Evolutionary conservation across 2,797 vertebrate species (phyloP), one percentile per base, ranked within the genome.

Genomic region (Chelidonichthys spinosus): DNA sequence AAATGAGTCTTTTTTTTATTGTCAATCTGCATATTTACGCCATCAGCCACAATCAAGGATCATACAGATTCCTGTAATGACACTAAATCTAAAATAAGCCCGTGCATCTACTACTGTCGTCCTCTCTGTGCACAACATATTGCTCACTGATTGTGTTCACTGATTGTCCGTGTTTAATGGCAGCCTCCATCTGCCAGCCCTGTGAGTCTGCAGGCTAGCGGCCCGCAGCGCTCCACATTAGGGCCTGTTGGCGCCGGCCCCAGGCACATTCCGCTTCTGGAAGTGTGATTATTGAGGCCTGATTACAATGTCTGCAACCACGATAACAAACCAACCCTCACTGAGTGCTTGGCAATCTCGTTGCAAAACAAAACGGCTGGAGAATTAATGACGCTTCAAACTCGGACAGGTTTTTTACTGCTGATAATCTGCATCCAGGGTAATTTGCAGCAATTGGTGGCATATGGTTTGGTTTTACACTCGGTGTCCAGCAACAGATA

Each of bases 271-370:
- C 92, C 78, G 81, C 93, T 90, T 92, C 87, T 92, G 90, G 90
- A 95, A 93, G 93, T 95, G 93, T 95, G 94, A 95, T 95, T 95
- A 95, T 93, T 91, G 90, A 83, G 88, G 87, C 90, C 90, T 93
- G 93, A 95, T 95, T 95, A 92, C 93, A 87, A 92, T 88, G 93
- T 93, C 93, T 92, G 89, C 78, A n/a, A 92, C 87, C 89, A 89
- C 85, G 85, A 94, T 94, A 93, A 93, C 89, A 91, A 88, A 90
- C 91, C 88, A 74, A 85, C 81, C 78, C 81, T 70, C 81, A 49
- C 65, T 72, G 86, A 87, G 87, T 85, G 84, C 89, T 93, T 93
- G 92, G 90, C 90, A 92, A 84, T 91, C 89, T 86, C 85, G 79
- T 53, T 60, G 81, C 80, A 82, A 91, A 90, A 90, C 85, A 89